A percentile compares a stretch with the other conserved stretches of the same genome.
Evolutionary conservation across 2,797 vertebrate genomes (phyloP).

Genomic region (Eleutherodactylus coqui): DNA sequence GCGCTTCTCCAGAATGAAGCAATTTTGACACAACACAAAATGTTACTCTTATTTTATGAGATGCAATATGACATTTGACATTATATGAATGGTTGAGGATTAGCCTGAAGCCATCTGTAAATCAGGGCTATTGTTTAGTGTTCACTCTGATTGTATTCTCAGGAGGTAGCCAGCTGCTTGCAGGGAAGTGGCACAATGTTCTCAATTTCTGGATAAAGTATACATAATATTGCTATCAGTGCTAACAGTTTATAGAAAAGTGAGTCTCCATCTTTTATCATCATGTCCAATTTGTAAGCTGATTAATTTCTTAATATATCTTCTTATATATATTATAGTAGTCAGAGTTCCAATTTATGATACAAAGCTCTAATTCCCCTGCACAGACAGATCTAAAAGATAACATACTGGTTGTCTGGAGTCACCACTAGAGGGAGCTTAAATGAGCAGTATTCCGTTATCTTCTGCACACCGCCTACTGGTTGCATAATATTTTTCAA

Average conservation of each 20-base stretch:
- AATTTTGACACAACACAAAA: constrained; percentile 35
- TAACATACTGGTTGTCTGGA: too few relatives aligned
- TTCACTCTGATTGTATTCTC: constrained; percentile 9
- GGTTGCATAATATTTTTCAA: too few relatives aligned
- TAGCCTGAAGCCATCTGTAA: constrained; percentile 36
- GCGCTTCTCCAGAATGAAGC: constrained; percentile 16
- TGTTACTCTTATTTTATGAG: constrained; percentile 43
- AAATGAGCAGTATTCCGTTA: too few relatives aligned
- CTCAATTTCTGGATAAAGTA: neutral
- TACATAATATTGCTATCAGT: neutral
- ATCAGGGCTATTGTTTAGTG: constrained; percentile 38
- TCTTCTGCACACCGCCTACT: too few relatives aligned
- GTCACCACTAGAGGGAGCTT: too few relatives aligned
- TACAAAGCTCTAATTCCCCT: too few relatives aligned
- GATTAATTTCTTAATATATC: neutral
- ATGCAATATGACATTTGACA: constrained; percentile 52
- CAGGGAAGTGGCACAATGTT: neutral
- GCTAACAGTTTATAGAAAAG: neutral
- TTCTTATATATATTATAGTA: too few relatives aligned
- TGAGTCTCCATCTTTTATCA: neutral
- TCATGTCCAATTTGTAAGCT: neutral
- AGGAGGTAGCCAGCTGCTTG: constrained; percentile 34
- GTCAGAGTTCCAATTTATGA: too few relatives aligned
- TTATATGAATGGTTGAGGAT: constrained; percentile 26
- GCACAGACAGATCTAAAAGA: too few relatives aligned